Percentiles rank a stretch among this genome's conserved stretches.
Conservation (phyloP, 2,797 vertebrate genomes). For the Silurus lanzhouensis region DNA sequence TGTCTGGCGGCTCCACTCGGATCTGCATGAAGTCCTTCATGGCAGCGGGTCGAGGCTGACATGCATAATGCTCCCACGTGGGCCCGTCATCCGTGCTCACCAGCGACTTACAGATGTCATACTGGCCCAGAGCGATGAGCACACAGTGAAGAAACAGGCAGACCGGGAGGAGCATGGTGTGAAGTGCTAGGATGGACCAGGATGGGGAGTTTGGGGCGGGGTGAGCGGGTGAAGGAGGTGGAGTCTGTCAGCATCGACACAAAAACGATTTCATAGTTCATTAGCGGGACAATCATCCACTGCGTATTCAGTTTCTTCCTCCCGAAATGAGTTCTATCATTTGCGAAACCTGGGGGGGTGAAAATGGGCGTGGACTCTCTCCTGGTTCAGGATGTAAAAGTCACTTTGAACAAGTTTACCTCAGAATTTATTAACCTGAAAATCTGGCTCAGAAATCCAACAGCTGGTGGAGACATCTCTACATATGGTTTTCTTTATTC, state of each 20-base stretch:
- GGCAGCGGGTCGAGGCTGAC: conserved; percentile 84
- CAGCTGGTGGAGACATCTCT: conserved; percentile 18
- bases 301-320: neutral
- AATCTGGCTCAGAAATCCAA: neutral
- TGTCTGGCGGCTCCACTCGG: conserved; percentile 86
- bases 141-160: conserved; percentile 71
- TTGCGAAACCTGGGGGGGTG: neutral
- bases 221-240: conserved; percentile 62
- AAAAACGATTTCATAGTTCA: conserved; percentile 13
- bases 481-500: conserved; percentile 19
- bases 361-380: neutral
- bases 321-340: neutral
- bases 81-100: conserved; percentile 83
- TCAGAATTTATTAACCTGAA: neutral
- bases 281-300: neutral
- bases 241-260: conserved; percentile 76
- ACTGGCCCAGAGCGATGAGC: conserved; percentile 73
- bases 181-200: conserved; percentile 15
- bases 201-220: conserved; percentile 60
- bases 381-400: neutral
- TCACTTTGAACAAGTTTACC: conserved; percentile 11
- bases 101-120: conserved; percentile 85
- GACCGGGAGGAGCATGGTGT: conserved; percentile 72
- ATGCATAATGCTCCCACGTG: conserved; percentile 86
- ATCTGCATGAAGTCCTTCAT: conserved; percentile 91